These are phyloP conservation scores for Vimba vimba DNA, from an alignment of 2,113 vertebrate species.

Conservation along the genomic window DNA sequence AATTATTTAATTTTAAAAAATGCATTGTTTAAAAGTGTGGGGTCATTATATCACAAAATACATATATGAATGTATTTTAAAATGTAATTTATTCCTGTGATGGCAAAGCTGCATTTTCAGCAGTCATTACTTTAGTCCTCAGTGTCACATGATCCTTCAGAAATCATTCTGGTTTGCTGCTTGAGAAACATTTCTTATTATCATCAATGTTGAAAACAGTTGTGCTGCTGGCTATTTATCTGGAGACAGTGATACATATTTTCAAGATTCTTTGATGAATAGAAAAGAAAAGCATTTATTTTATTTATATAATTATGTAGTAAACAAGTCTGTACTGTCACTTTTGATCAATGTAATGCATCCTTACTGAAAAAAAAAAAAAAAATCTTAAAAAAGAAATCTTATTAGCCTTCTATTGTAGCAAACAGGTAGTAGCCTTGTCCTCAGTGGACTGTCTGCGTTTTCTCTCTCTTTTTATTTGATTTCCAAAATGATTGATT, in stretches of 20 bases:
- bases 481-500: background rate
- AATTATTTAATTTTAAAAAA: too few relatives aligned
- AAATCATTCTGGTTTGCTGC: background rate
- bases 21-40: too few relatives aligned
- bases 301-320: too few relatives aligned
- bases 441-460: too few relatives aligned
- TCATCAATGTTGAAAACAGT: background rate
- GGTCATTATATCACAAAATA: background rate
- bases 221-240: too few relatives aligned
- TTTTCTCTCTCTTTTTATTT: background rate
- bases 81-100: background rate
- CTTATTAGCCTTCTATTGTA: too few relatives aligned
- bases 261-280: background rate
- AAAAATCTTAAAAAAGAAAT: background rate
- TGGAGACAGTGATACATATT: too few relatives aligned
- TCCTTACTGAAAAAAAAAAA: background rate
- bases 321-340: too few relatives aligned
- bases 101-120: background rate
- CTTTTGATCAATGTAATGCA: background rate
- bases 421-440: background rate
- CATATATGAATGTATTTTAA: background rate
- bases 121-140: background rate
- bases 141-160: background rate
- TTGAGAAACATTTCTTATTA: background rate
- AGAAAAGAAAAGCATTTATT: background rate